These are phyloP conservation scores for Perodicticus potto DNA, from an alignment of 2,797 vertebrate genomes.

Conservation along the genomic window DNA sequence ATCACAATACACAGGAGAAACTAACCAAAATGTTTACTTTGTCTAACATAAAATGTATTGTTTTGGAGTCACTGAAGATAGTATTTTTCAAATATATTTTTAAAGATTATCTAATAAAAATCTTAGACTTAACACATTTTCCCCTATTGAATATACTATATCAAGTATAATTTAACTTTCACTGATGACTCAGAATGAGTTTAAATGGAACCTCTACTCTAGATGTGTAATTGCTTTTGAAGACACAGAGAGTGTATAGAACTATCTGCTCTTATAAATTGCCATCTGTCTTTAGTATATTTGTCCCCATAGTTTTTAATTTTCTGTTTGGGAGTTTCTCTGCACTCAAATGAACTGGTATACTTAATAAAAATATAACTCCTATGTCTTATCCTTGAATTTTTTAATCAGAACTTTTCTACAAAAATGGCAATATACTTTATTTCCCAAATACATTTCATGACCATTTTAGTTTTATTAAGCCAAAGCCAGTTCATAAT, in stretches of 20 bases:
- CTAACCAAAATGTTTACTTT: not conserved
- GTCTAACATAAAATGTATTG: not conserved
- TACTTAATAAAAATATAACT: not conserved
- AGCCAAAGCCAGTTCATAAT: not conserved
- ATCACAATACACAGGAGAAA: not conserved
- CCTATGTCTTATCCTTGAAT: not conserved
- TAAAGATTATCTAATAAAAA: conserved; percentile 3
- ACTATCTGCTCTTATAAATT: not conserved
- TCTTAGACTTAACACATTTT: not conserved
- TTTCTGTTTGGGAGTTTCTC: not conserved
- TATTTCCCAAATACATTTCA: not conserved
- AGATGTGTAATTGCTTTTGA: not conserved
- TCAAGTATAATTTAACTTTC: conserved; percentile 35
- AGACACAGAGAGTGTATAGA: not conserved
- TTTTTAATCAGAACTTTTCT: not conserved
- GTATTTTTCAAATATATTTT: not conserved
- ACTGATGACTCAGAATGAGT: not conserved
- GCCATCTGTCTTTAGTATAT: not conserved
- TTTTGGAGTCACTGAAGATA: not conserved
- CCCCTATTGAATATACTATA: not conserved
- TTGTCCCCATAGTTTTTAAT: not conserved
- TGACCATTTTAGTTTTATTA: conserved; percentile 4
- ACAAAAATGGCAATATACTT: not conserved
- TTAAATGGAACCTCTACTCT: conserved; percentile 4
- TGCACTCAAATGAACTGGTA: not conserved